phyloP scores from a whole-genome alignment of 2,888 invertebrate genomes.

The Chrysomela aeneicollis region DNA sequence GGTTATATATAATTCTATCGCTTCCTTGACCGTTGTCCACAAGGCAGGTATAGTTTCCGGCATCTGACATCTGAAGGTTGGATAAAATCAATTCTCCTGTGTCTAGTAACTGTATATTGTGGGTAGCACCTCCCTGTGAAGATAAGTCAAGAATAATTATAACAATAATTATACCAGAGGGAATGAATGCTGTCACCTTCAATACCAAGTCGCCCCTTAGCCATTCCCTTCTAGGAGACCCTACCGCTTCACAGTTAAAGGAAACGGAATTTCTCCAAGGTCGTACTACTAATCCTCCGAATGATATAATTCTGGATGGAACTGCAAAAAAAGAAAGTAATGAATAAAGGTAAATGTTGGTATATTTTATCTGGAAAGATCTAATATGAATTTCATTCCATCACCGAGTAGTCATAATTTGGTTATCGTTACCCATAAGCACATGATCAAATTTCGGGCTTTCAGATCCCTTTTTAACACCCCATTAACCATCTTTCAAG shows the following conservation, averaged over 20 bases:
- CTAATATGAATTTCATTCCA: too few relatives aligned
- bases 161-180: too few relatives aligned
- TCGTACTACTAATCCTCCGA: slow-evolving; percentile 71
- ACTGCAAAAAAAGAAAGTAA: too few relatives aligned
- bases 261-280: slow-evolving; percentile 74
- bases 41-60: slow-evolving; percentile 77
- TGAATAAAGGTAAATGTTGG: too few relatives aligned
- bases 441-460: too few relatives aligned
- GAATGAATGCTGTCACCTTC: slow-evolving; percentile 54
- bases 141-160: neutral
- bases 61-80: slow-evolving; percentile 70
- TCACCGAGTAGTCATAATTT: too few relatives aligned
- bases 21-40: slow-evolving; percentile 73
- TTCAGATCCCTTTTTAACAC: too few relatives aligned
- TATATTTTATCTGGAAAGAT: too few relatives aligned
- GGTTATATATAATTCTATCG: slow-evolving; percentile 70
- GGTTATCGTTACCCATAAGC: too few relatives aligned
- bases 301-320: slow-evolving; percentile 75
- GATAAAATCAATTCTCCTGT: slow-evolving; percentile 72
- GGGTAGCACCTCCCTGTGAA: slow-evolving; percentile 62
- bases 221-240: slow-evolving; percentile 73
- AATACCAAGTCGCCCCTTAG: slow-evolving; percentile 67
- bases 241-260: slow-evolving; percentile 72
- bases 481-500: too few relatives aligned
- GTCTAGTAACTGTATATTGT: slow-evolving; percentile 70